Base-by-base conservation (phyloP, 2,113 vertebrate genomes). In the Rhea pennata region DNA sequence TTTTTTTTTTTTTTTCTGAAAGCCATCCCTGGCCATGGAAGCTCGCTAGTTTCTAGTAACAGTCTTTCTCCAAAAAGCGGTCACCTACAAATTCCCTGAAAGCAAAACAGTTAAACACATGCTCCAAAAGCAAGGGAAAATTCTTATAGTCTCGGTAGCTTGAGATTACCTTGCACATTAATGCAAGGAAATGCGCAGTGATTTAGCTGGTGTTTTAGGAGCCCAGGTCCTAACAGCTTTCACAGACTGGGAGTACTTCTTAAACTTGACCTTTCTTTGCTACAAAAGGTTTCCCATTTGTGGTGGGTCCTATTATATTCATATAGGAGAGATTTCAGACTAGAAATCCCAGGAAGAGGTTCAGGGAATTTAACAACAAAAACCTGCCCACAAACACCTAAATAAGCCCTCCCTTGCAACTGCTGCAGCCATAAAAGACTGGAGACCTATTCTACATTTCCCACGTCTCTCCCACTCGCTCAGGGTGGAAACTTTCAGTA, bases 261-360 rank as follows among this genome's bases (percentile, higher is more conserved):
- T n/a, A 46, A 76, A 22, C 58, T 8, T 69, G 29, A 65, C n/a
- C 21, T 62, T 39, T 17, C 39, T 54, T 66, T 53, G 11, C 29
- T 48, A 13, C 26, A 69, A 39, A 17, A 46, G 42, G 31, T 21
- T 76, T 71, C n/a, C 50, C 15, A 11, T 39, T 27, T 36, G 24
- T 22, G 15, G 10, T 26, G 31, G 8, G 5, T 13, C 58, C 33
- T 2, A 0, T 61, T 64, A 9, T 6, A 42, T 15, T 70, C 19
- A 14, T 10, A 39, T 1, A 5, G 8, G 26, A 5, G 8, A 2
- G 3, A 75, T 3, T 22, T 36, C 46, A 70, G 6, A 20, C 6
- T 10, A 12, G 6, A 50, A 14, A 76, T 77, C 26, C 17, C 36
- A 65, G n/a, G 31, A 81, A 33, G 26, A 70, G 56, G 29, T 39